Conservation (phyloP, 1,140 invertebrate species). For the Steinernema khuongi region DNA sequence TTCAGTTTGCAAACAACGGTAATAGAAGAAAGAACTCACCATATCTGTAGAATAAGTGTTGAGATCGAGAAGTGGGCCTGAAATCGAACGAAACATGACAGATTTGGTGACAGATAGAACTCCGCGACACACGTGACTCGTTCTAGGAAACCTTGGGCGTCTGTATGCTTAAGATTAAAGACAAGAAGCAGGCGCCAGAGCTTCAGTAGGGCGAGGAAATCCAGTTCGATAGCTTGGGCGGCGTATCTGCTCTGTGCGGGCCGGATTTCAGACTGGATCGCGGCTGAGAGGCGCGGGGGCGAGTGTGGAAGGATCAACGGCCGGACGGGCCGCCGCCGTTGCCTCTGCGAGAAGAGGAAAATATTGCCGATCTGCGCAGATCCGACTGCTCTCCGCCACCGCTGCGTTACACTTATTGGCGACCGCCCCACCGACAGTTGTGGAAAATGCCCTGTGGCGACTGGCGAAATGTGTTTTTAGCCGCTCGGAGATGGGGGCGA, state of each 20-base stretch:
- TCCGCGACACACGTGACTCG: neutral
- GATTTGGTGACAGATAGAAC: neutral
- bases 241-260: neutral
- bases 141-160: neutral
- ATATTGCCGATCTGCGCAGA: conserved; percentile 15
- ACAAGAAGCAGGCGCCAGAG: neutral
- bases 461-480: conserved; percentile 14
- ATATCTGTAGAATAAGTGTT: conserved; percentile 1
- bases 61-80: conserved; percentile 5
- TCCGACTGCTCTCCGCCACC: neutral
- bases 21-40: neutral
- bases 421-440: conserved; percentile 7
- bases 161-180: conserved; percentile 6
- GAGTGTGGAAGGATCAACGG: neutral
- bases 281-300: neutral
- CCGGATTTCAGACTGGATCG: neutral
- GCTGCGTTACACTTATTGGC: neutral
- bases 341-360: neutral
- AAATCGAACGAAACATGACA: neutral
- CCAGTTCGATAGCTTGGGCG: too few relatives aligned
- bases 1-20: neutral
- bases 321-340: neutral
- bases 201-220: neutral
- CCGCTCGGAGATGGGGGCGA: neutral
- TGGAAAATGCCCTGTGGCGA: neutral